Percentiles rank a stretch among this genome's conserved stretches.
These are phyloP conservation scores for Nipponia nippon DNA, from an alignment of 2,113 vertebrate species.

Conservation along the genomic window DNA sequence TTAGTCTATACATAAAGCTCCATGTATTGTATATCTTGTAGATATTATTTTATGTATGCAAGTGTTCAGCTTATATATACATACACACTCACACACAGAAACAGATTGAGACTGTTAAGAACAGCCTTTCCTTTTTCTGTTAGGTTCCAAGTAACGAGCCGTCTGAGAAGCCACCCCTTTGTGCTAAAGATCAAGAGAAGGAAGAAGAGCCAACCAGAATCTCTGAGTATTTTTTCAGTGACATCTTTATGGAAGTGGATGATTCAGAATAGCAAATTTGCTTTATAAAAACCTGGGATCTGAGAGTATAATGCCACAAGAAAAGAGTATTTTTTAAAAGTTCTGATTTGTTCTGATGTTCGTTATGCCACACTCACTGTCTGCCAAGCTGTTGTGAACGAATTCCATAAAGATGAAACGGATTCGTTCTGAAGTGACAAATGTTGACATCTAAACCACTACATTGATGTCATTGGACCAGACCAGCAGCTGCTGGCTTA, in stretches of 20 bases:
- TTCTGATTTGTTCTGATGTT: neutral
- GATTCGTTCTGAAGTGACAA: neutral
- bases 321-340: neutral
- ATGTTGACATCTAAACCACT: neutral
- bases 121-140: neutral
- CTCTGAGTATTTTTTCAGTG: conserved; percentile 89
- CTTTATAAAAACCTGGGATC: neutral
- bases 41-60: neutral
- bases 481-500: neutral
- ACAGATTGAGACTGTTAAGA: neutral
- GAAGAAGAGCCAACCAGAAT: conserved; percentile 80
- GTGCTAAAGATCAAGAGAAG: conserved; percentile 28
- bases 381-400: neutral
- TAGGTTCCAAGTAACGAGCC: conserved; percentile 56
- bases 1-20: neutral
- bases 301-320: neutral
- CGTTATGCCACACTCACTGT: neutral
- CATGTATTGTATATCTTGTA: neutral
- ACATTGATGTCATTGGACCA: neutral
- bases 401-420: neutral
- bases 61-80: neutral
- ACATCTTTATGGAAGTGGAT: conserved; percentile 93
- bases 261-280: conserved; percentile 66
- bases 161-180: neutral
- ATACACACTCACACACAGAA: too few species aligned